Evolutionary conservation across 2,888 invertebrate genomes (phyloP).

Genomic region (Orthosia incerta): DNA sequence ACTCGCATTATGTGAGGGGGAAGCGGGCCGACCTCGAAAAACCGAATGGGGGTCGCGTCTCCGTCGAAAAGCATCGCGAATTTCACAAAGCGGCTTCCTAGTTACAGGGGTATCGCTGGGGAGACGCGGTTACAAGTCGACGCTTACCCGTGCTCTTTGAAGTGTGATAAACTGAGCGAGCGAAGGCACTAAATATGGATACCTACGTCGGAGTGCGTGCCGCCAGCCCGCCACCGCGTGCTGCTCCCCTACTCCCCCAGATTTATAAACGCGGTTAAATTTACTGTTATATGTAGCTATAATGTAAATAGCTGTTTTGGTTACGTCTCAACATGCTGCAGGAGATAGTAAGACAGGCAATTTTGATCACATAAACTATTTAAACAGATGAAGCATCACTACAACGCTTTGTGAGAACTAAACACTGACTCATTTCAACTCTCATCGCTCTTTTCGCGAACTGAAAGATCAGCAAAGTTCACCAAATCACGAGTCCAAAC

Average conservation of each 20-base stretch:
- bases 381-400: neutral
- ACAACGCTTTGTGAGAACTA: neutral
- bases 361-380: neutral
- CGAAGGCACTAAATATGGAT: conserved; percentile 82
- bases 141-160: conserved; percentile 87
- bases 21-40: conserved; percentile 86
- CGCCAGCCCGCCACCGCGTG: conserved; percentile 73
- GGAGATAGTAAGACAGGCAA: conserved; percentile 17
- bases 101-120: conserved; percentile 81
- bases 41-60: conserved; percentile 85
- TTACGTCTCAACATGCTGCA: conserved; percentile 34
- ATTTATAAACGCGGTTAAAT: conserved; percentile 79
- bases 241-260: conserved; percentile 74
- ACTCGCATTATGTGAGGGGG: conserved; percentile 80
- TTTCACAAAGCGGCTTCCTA: conserved; percentile 89
- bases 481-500: neutral
- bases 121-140: conserved; percentile 84
- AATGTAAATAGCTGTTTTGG: conserved; percentile 62
- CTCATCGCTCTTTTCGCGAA: neutral
- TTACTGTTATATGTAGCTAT: conserved; percentile 68
- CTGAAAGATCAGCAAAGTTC: neutral
- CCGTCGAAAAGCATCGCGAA: conserved; percentile 86
- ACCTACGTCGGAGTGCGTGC: conserved; percentile 78
- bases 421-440: neutral
- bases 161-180: conserved; percentile 87